A percentile compares a stretch with the other conserved stretches of the same genome.
Conservation (phyloP, 2,797 vertebrate genomes). For the Sarcophilus harrisii region DNA sequence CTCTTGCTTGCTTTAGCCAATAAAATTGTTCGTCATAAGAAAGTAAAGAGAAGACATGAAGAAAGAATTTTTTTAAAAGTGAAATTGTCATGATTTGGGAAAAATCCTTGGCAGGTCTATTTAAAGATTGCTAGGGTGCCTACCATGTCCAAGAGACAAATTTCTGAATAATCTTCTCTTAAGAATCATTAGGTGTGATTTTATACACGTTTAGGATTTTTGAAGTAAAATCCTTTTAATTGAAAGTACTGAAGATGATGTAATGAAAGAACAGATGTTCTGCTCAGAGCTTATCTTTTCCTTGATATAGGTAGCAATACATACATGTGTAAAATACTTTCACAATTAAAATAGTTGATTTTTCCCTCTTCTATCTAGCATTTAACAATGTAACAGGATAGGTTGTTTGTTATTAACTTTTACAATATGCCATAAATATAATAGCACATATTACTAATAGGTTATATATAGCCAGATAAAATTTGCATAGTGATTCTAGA, state of each 20-base stretch:
- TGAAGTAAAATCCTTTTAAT: conserved; percentile 11
- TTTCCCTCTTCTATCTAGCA: neutral
- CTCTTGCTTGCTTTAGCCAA: neutral
- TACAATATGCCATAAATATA: conserved; percentile 13
- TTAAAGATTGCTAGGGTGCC: conserved; percentile 64
- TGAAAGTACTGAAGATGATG: conserved; percentile 1
- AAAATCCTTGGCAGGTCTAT: neutral
- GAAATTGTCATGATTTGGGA: conserved; percentile 1
- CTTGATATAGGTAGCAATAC: neutral
- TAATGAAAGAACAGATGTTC: conserved; percentile 5
- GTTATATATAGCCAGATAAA: neutral
- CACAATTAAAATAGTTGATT: neutral
- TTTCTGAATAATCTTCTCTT: conserved; percentile 31
- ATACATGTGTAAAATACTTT: conserved; percentile 16
- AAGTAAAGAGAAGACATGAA: conserved; percentile 4
- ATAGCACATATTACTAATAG: neutral
- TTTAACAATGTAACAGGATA: neutral
- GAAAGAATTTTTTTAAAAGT: neutral
- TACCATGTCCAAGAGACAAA: conserved; percentile 46
- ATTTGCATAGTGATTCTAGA: neutral
- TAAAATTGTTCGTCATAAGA: neutral
- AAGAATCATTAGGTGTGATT: neutral
- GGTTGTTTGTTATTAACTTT: neutral
- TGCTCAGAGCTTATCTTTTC: neutral
- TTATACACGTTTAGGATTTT: neutral